Evolutionary conservation across 1,140 invertebrate genomes (phyloP).

Genomic region (Micrasema longulum): DNA sequence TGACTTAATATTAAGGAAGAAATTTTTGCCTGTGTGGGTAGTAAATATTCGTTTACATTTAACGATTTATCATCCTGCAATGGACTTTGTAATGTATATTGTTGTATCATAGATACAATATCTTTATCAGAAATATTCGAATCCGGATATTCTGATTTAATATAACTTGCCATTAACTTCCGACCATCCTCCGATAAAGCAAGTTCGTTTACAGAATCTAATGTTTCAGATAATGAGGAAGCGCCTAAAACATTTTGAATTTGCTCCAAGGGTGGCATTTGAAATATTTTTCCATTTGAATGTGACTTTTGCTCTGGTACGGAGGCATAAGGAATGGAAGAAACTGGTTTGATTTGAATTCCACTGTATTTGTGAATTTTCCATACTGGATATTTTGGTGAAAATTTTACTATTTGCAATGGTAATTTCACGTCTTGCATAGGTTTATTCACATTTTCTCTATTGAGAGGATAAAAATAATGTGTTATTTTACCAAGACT

Average conservation of each 20-base stretch:
- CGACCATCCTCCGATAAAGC: constrained; percentile 45
- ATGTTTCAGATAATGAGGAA: constrained; percentile 39
- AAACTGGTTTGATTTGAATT: constrained; percentile 47
- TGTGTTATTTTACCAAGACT: constrained; percentile 9
- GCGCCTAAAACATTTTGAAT: constrained; percentile 47
- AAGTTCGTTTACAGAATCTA: constrained; percentile 42
- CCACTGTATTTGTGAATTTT: constrained; percentile 53
- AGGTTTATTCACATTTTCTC: too few species aligned
- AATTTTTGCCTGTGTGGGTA: too few species aligned
- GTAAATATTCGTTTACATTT: too few species aligned
- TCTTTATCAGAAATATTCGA: constrained; percentile 9
- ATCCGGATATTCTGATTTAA: constrained; percentile 39
- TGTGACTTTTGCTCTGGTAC: not conserved
- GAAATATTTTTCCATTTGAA: not conserved
- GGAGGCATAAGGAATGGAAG: constrained; percentile 31
- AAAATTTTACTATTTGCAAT: constrained; percentile 4
- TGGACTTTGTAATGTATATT: constrained; percentile 12
- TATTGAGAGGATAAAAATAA: not conserved
- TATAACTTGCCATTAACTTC: constrained; percentile 42
- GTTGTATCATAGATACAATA: constrained; percentile 5
- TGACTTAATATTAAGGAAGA: too few species aligned
- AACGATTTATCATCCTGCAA: too few species aligned
- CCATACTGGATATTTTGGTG: constrained; percentile 43
- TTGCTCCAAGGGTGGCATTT: constrained; percentile 36
- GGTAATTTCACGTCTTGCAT: too few species aligned